A percentile compares a stretch with the other conserved stretches of the same genome.
phyloP scores from a whole-genome alignment of 2,888 invertebrate species.

The Heliconius ismenius region DNA sequence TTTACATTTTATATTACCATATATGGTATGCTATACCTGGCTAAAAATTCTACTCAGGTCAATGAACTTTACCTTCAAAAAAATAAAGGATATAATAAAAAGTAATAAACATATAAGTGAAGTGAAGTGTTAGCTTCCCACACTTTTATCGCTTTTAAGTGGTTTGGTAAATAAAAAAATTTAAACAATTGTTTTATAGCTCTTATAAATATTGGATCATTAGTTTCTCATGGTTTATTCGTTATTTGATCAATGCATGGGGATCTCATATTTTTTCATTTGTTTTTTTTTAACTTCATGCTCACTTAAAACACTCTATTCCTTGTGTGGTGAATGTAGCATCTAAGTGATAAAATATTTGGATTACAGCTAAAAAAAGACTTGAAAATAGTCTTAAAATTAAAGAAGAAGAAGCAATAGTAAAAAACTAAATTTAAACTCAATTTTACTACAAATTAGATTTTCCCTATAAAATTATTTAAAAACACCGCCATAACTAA shows the following conservation, averaged over 20 bases:
- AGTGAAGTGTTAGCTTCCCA: not conserved
- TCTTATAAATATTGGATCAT: not conserved
- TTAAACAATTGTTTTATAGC: not conserved
- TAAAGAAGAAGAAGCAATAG: not conserved
- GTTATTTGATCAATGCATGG: no score
- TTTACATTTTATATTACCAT: constrained; percentile 35
- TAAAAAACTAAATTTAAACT: not conserved
- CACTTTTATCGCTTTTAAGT: not conserved
- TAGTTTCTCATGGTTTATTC: not conserved
- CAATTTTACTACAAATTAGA: not conserved
- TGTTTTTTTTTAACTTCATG: no score
- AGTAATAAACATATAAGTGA: constrained; percentile 2
- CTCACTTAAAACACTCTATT: no score
- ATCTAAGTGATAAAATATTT: no score
- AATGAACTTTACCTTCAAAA: not conserved
- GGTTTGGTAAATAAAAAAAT: not conserved
- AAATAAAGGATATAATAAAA: not conserved
- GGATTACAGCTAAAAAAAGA: no score
- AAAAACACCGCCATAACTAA: constrained; percentile 8
- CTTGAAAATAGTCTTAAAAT: no score
- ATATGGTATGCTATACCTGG: constrained; percentile 8
- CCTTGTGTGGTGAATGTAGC: no score
- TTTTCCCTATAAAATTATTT: not conserved
- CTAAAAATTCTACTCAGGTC: constrained; percentile 10
- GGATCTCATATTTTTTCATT: no score